Evolutionary conservation across 2,797 vertebrate species (phyloP).

Genomic region (Vespertilio murinus): DNA sequence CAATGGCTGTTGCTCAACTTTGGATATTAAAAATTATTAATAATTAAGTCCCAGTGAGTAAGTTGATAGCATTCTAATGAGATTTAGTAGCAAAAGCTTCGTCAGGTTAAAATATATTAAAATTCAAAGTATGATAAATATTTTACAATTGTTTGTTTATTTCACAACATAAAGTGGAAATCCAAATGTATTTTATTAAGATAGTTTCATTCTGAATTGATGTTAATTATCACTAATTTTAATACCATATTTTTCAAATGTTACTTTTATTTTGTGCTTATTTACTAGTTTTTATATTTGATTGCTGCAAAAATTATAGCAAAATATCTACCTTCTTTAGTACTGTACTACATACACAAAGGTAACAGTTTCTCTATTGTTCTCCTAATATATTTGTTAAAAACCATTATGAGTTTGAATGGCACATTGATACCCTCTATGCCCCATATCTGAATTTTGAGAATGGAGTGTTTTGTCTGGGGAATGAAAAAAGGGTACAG

Average conservation of each 20-base stretch:
- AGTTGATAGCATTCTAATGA: conserved; percentile 52
- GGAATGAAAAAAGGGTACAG: neutral
- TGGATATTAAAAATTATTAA: conserved; percentile 38
- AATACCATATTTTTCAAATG: neutral
- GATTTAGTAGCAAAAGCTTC: conserved; percentile 9
- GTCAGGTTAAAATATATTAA: conserved; percentile 20
- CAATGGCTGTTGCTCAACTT: conserved; percentile 11
- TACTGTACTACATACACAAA: neutral
- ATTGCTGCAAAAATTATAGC: neutral
- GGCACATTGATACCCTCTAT: neutral
- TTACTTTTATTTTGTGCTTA: neutral
- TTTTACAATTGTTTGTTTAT: conserved; percentile 21
- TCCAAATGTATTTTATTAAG: neutral
- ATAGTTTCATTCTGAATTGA: neutral
- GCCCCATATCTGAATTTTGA: neutral
- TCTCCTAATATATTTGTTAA: neutral
- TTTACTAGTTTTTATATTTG: neutral
- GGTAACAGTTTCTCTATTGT: neutral
- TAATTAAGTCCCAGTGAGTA: neutral
- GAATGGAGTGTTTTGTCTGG: neutral
- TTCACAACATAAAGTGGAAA: conserved; percentile 11
- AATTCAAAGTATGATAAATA: neutral
- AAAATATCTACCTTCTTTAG: neutral
- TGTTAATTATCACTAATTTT: conserved; percentile 3
- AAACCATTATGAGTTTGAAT: neutral